Evolutionary conservation across 2,797 vertebrate species (phyloP).

Genomic region (Bryconaethiops microstoma): DNA sequence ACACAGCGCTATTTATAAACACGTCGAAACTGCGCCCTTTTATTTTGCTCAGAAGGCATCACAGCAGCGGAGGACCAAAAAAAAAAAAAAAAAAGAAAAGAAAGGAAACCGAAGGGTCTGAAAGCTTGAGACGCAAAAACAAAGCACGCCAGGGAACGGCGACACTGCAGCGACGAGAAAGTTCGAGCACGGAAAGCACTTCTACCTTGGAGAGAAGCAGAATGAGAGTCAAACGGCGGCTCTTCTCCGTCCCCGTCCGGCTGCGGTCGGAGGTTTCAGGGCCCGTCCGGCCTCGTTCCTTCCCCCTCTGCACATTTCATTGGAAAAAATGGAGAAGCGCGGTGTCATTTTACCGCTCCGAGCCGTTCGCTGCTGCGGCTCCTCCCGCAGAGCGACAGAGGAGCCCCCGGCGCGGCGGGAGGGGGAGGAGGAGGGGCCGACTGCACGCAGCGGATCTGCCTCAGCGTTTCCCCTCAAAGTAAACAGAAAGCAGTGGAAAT

Average conservation of each 20-base stretch:
- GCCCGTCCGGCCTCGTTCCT: conserved; percentile 72
- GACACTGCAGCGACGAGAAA: neutral
- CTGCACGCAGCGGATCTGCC: conserved; percentile 38
- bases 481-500: conserved; percentile 20
- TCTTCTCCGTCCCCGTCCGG: conserved; percentile 30
- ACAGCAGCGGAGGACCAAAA: no score
- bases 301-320: conserved; percentile 73
- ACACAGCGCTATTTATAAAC: conserved; percentile 72
- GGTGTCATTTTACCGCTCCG: conserved; percentile 75
- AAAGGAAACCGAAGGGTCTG: neutral
- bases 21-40: conserved; percentile 40
- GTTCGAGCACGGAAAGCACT: neutral
- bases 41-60: no score
- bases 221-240: conserved; percentile 4
- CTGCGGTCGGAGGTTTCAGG: conserved; percentile 61
- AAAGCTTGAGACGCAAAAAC: neutral
- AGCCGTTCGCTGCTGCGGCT: conserved; percentile 69
- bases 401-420: neutral
- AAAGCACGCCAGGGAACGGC: no score
- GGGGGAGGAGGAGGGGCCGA: conserved; percentile 23
- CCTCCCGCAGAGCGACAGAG: conserved; percentile 5
- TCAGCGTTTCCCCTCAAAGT: neutral
- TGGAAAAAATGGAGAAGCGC: conserved; percentile 72
- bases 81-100: no score
- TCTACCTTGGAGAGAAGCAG: conserved; percentile 43